Conservation (phyloP, 2,888 invertebrate genomes). For the Eupsilia transversa region DNA sequence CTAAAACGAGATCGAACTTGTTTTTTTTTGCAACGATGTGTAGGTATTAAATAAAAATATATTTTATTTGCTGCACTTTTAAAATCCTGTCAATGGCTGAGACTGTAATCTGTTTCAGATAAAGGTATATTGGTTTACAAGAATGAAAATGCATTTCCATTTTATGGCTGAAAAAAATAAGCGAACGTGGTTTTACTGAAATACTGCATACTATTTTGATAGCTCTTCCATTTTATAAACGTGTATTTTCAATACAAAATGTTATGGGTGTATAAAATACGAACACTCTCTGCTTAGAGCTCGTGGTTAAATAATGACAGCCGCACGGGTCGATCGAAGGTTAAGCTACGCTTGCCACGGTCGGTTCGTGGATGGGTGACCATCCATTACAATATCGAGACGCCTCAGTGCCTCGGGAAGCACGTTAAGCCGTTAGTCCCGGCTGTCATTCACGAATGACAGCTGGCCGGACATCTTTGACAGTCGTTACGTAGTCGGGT, state of each 20-base stretch:
- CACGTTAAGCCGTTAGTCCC: background rate
- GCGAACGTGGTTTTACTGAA: conserved; percentile 23
- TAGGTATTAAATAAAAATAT: background rate
- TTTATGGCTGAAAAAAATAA: conserved; percentile 56
- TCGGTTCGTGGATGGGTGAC: background rate
- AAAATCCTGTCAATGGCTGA: conserved; percentile 13
- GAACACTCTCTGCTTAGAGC: background rate
- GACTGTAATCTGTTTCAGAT: conserved; percentile 25
- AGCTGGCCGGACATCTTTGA: background rate
- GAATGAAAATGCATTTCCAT: conserved; percentile 63
- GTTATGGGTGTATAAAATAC: background rate
- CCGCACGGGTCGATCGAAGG: background rate
- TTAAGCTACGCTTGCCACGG: background rate
- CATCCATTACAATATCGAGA: background rate
- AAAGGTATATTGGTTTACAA: conserved; percentile 55
- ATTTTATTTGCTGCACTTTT: conserved; percentile 3
- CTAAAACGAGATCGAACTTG: background rate
- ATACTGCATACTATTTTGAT: conserved; percentile 7
- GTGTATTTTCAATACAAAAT: background rate
- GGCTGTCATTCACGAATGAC: too few relatives aligned
- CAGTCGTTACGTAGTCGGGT: background rate
- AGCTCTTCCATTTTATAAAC: conserved; percentile 27
- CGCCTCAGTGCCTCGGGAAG: background rate
- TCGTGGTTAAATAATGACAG: background rate
- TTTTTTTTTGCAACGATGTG: background rate